These are phyloP conservation scores for Machaerirhynchus nigripectus DNA, from an alignment of 2,113 vertebrate species.

Conservation along the genomic window DNA sequence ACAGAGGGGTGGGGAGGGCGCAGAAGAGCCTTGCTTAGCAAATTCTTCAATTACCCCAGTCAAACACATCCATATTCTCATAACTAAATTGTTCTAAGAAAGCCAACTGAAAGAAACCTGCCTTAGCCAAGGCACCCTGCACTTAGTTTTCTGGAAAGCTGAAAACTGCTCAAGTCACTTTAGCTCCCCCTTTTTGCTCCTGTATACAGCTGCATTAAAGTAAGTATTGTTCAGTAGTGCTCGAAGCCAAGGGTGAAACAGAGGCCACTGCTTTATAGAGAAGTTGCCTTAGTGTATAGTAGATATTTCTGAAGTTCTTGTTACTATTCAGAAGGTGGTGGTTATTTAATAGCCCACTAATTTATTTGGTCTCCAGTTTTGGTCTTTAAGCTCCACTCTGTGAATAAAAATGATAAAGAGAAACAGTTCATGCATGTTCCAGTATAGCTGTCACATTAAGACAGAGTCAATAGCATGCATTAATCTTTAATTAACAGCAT, in stretches of 20 bases:
- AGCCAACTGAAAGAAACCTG: not conserved
- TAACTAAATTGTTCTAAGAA: not conserved
- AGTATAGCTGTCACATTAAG: not conserved
- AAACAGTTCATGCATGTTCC: not conserved
- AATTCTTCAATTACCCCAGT: not conserved
- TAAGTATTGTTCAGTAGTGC: not conserved
- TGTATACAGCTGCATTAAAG: not conserved
- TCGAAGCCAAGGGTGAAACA: not conserved
- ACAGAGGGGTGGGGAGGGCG: rapidly evolving
- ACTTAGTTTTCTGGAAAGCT: not conserved
- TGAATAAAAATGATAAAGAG: not conserved
- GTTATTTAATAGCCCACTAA: not conserved
- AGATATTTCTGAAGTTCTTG: not conserved
- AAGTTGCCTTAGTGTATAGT: not conserved
- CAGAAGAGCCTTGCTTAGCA: not conserved
- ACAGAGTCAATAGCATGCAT: not conserved
- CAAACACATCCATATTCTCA: not conserved
- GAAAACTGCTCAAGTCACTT: not conserved
- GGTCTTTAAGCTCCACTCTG: not conserved
- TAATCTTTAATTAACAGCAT: not conserved
- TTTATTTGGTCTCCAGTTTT: not conserved
- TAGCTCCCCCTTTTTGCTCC: not conserved
- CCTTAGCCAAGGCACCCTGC: not conserved
- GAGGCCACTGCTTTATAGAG: not conserved
- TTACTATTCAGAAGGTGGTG: not conserved